A percentile compares a stretch with the other conserved stretches of the same genome.
Evolutionary conservation across 2,888 invertebrate species (phyloP).

Genomic region (Hydroisotoma schaefferi): DNA sequence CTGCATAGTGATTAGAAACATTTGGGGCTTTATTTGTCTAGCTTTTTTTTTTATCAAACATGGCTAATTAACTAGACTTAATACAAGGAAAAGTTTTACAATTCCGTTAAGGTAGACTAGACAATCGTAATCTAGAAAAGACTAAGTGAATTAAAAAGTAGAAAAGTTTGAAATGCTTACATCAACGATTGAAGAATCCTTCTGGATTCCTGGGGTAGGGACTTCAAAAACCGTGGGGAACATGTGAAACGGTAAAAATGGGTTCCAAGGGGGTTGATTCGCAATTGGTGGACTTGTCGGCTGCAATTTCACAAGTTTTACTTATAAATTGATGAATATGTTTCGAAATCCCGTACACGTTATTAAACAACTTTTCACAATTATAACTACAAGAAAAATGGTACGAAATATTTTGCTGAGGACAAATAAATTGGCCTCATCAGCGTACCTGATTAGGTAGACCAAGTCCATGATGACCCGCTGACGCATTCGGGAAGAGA

Average conservation of each 20-base stretch:
- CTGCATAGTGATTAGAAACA: neutral
- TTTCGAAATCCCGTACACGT: neutral
- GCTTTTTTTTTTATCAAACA: too few species aligned
- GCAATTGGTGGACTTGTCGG: slow-evolving; percentile 17
- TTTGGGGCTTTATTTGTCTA: too few species aligned
- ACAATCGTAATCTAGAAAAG: too few species aligned
- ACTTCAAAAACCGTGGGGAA: slow-evolving; percentile 21
- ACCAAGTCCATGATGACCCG: slow-evolving; percentile 17
- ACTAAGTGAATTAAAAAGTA: neutral
- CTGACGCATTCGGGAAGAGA: slow-evolving; percentile 45
- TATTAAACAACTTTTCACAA: neutral
- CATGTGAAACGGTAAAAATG: slow-evolving; percentile 27
- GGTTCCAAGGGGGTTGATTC: slow-evolving; percentile 21
- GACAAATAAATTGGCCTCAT: neutral
- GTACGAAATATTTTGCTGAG: neutral
- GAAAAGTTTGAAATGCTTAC: slow-evolving; percentile 6
- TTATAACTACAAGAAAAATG: neutral
- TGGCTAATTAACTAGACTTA: too few species aligned
- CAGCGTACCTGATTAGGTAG: slow-evolving; percentile 26
- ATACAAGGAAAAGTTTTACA: too few species aligned
- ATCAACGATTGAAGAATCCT: slow-evolving; percentile 24
- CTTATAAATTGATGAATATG: neutral
- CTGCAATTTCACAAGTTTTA: slow-evolving; percentile 4
- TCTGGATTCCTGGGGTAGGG: neutral
- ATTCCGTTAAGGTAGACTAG: too few species aligned